Evolutionary conservation across 1,140 invertebrate genomes (phyloP), one percentile per base, ranked within the genome.

Genomic region (Chlorops oryzae): DNA sequence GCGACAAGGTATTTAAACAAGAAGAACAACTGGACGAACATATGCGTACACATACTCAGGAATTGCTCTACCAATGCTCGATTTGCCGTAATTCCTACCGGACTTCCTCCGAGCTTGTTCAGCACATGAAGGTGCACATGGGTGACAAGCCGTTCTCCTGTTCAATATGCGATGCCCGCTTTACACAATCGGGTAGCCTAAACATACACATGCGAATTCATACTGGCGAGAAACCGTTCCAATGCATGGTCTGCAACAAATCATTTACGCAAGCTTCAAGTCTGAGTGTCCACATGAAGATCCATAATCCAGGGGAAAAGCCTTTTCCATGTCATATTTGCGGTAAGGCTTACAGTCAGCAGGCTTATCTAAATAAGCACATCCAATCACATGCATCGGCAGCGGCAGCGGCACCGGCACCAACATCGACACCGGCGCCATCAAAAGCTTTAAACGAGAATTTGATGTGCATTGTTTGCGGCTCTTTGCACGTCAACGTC

Each of bases 131-230:
- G 53, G 77, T 77, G 38, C 81, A 83, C 54, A 65, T 73, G 50
- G 73, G 73, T 15, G 75, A 75, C 44, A 73, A 73, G 45, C 73
- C 73, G 0, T 84, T 83, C 71, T 76, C 80, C 60, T 83, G 81
- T 73, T 79, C 77, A 60, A 73, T 82, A 59, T 84, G 81, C 74
- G 78, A 80, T 71, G 82, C 82, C 73, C 81, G 80, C 57, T 83
- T 83, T 70, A 82, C 81, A 47, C 80, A 82, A 74, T 81, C 81
- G 56, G 81, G 79, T 23, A 74, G 74, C 7, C 55, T 79, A 72
- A 90, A 84, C 34, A 80, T 90, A 25, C 92, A 95, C 61, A 81
- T 91, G 76, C 81, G 82, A 28, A 84, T 85, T 21, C 87, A 90
- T 58, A 72, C 75, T 2, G 77, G 81, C 5, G 73, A 74, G 25